Evolutionary conservation across 2,113 vertebrate species (phyloP), one percentile per base, ranked within the genome.

Genomic region (Callaeas wilsoni): DNA sequence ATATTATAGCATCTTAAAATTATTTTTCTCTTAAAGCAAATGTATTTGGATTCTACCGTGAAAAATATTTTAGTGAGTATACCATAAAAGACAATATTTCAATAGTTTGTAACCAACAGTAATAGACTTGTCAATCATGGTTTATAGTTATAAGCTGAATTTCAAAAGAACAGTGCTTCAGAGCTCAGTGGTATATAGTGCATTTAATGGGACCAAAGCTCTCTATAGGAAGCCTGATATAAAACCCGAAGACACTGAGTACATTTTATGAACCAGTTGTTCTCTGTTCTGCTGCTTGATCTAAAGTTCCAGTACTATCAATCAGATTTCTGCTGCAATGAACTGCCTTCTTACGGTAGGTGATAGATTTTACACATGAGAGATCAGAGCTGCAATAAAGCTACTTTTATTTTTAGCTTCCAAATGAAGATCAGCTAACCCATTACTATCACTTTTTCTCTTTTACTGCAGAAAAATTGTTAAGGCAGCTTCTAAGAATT

Each of bases 361-460:
- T 67, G 96, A 97, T 97, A 90, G 83, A 84, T 97, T 98, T 98
- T 95, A 96, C 89, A 96, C 77, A 93, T 91, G 92, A 97, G 85
- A 97, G 89, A 95, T 97, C 94, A 92, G 87, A 98, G 67, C 89
- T 93, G 80, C 94, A 94, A 96, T 96, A 94, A 97, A 97, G 85
- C 92, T 90, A 67, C 93, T 97, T 97, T 97, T 91, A 97, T 96
- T 97, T 96, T 97, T 90, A 97, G 76, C 78, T 94, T 96, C 95
- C 84, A 96, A 97, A 96, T 95, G 88, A 96, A 97, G 92, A 95
- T 91, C 84, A 83, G 59, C 82, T 97, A 93, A 94, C 73, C 67
- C 87, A 93, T 97, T 91, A 93, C 89, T 95, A 89, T 89, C 83
- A 87, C 83, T 96, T 89, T 95, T 86, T 91, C 94, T 83, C 78